Conservation (phyloP, 2,113 vertebrate species). For the Phaetusa simplex region DNA sequence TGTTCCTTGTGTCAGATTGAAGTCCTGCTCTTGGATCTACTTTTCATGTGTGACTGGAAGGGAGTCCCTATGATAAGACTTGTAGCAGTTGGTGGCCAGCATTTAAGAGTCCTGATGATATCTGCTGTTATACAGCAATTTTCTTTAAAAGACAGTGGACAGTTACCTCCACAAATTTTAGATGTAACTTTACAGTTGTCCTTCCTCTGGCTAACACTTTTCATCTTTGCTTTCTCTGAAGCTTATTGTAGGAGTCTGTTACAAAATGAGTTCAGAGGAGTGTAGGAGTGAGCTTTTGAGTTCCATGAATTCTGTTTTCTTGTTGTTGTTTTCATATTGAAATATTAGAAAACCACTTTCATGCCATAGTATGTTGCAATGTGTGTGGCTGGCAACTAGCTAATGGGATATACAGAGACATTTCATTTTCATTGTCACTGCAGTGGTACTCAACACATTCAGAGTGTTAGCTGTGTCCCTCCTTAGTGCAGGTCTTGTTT, state of each 20-base stretch:
- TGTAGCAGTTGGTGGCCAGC: not conserved
- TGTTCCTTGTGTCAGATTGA: not conserved
- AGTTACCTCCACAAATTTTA: not conserved
- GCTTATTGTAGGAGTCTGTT: not conserved
- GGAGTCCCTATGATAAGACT: not conserved
- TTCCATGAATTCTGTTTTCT: not conserved
- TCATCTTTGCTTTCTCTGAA: not conserved
- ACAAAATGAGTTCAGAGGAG: not conserved
- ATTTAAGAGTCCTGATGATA: not conserved
- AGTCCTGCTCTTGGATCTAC: constrained; percentile 21
- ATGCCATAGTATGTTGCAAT: not conserved
- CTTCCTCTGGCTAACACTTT: not conserved
- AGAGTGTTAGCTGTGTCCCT: not conserved
- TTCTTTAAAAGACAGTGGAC: not conserved
- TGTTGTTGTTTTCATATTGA: not conserved
- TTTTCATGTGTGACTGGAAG: constrained; percentile 16
- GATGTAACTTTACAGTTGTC: not conserved
- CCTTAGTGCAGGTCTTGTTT: not conserved
- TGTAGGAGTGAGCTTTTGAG: not conserved
- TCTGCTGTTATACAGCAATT: not conserved
- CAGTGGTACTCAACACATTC: not conserved
- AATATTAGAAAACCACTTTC: not conserved
- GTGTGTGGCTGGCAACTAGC: not conserved
- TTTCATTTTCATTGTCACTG: not conserved
- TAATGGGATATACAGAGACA: not conserved